Conservation (phyloP, 2,888 invertebrate genomes). For the Tiphia femorata region DNA sequence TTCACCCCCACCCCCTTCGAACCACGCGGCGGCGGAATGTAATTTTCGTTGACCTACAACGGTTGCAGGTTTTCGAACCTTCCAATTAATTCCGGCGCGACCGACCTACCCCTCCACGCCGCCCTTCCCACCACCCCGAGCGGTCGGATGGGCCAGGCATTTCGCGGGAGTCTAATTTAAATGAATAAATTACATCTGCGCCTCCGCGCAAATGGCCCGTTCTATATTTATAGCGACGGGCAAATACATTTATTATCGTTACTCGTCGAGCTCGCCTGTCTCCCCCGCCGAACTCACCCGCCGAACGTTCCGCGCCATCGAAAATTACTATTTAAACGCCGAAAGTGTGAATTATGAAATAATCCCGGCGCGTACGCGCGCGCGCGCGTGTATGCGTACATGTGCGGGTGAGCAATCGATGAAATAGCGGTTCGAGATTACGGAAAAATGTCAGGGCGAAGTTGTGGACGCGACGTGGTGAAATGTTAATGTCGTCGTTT, state of each 20-base stretch:
- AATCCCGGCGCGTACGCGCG: conserved; percentile 19
- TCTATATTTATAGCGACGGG: conserved; percentile 39
- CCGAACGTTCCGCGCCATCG: conserved; percentile 17
- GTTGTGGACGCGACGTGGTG: too few relatives aligned
- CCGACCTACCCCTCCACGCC: too few relatives aligned
- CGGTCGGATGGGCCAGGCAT: too few relatives aligned
- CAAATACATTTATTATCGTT: conserved; percentile 41
- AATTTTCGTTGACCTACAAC: conserved; percentile 18
- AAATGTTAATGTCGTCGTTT: too few relatives aligned
- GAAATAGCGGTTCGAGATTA: too few relatives aligned
- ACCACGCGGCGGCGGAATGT: conserved; percentile 1
- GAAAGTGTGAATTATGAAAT: conserved; percentile 43
- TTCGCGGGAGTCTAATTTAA: conserved; percentile 41
- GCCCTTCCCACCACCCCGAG: too few relatives aligned
- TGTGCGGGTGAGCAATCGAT: too few relatives aligned
- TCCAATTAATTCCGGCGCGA: conserved; percentile 43
- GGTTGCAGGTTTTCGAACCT: conserved; percentile 26
- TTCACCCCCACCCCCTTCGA: too few relatives aligned
- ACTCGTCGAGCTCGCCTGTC: conserved; percentile 7
- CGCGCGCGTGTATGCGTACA: too few relatives aligned
- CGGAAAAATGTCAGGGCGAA: too few relatives aligned
- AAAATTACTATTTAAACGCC: conserved; percentile 46
- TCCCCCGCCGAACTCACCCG: neutral
- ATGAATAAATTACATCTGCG: conserved; percentile 48
- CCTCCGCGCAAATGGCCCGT: conserved; percentile 37